Conservation (phyloP, 2,888 invertebrate genomes). For the Neoitamus cyanurus region DNA sequence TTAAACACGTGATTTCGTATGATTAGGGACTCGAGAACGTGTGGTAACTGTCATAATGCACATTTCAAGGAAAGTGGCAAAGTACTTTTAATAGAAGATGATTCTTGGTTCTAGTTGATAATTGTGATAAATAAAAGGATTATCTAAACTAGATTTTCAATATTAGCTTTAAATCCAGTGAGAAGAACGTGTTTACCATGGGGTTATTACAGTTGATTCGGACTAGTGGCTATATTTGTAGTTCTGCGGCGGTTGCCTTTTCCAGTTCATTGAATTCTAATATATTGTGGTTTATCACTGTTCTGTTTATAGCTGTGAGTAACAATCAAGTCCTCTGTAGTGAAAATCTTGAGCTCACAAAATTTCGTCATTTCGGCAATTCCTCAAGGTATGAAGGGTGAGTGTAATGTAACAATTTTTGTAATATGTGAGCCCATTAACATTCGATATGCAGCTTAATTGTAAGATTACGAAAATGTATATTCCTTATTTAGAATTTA, state of each 20-base stretch:
- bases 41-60: too few relatives aligned
- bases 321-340: background rate
- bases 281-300: background rate
- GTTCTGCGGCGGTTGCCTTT: background rate
- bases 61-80: background rate
- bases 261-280: background rate
- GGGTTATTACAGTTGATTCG: conserved; percentile 21
- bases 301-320: background rate
- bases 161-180: background rate
- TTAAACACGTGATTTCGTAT: too few relatives aligned
- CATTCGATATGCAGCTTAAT: background rate
- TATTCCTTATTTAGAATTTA: background rate
- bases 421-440: background rate
- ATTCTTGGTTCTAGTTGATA: background rate
- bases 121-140: background rate
- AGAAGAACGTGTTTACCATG: background rate
- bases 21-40: too few relatives aligned
- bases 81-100: background rate
- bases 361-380: conserved; percentile 38
- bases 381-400: conserved; percentile 23
- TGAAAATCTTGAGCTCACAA: background rate
- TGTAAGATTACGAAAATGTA: background rate
- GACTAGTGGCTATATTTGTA: conserved; percentile 38
- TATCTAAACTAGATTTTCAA: background rate
- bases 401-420: background rate